These are phyloP conservation scores for Paracentrotus lividus DNA, from an alignment of 53 echinoderm and acorn worm genomes.

Conservation along the genomic window DNA sequence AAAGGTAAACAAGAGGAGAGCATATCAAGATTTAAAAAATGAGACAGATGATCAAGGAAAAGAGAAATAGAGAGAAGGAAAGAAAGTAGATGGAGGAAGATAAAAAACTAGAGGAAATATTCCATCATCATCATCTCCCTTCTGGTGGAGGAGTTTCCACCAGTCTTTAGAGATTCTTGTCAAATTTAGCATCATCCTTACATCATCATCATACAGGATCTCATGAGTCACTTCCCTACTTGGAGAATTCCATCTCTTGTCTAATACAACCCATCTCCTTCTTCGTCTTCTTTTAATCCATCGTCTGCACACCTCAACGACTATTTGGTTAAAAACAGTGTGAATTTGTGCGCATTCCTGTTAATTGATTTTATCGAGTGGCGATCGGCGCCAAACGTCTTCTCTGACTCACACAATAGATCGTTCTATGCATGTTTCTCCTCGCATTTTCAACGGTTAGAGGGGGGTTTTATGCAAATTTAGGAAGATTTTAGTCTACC, in stretches of 20 bases:
- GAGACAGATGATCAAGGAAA: background rate
- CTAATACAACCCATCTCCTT: background rate
- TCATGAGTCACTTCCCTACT: conserved; percentile 21
- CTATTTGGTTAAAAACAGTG: conserved; percentile 54
- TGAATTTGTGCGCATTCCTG: conserved; percentile 59
- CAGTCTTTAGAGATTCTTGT: background rate
- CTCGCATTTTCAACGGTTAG: background rate
- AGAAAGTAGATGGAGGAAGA: background rate
- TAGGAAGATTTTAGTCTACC: conserved; percentile 22
- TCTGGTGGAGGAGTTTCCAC: background rate
- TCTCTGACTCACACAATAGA: conserved; percentile 39
- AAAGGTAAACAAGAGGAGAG: too few species aligned
- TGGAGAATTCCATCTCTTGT: background rate
- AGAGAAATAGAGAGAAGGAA: background rate
- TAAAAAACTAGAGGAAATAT: background rate
- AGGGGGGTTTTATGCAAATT: conserved; percentile 59
- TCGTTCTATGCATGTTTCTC: background rate
- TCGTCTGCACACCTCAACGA: conserved; percentile 33
- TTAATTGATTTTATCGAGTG: conserved; percentile 67
- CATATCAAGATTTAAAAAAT: too few species aligned
- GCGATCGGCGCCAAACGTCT: conserved; percentile 46
- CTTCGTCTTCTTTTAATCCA: background rate
- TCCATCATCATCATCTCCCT: background rate
- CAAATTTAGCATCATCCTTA: background rate
- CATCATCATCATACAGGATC: background rate